Evolutionary conservation across 2,888 invertebrate genomes (phyloP), one percentile per base, ranked within the genome.

Genomic region (Drosophila robusta): DNA sequence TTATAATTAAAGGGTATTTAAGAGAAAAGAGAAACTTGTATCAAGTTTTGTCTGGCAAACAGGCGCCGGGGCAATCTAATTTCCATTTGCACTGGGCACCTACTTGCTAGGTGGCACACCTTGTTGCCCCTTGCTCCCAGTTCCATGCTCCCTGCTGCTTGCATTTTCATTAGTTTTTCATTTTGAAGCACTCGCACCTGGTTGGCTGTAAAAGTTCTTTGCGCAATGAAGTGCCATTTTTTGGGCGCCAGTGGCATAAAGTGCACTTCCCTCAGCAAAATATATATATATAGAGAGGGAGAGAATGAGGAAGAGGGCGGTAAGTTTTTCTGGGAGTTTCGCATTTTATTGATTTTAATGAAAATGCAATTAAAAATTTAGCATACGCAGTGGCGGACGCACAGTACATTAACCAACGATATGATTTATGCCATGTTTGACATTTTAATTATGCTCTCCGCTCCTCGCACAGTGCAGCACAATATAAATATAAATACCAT

Each of bases 341-440:
- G 38, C 36, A 26, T 67, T 67, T 72, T 80, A 87, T 88, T 86
- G 83, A 86, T 86, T 80, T 86, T 71, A 80, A 87, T 86, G 71
- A 75, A 86, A 83, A 86, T 72, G 80, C 78, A 82, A 83, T 88
- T 86, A 82, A 86, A 83, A 77, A 75, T 88, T 83, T 77, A 80
- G 74, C 68, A 72, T 36, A 64, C 60, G 46, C 45, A 42, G 51
- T 4, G 51, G 38, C 51, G 39, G 42, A 61, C 24, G 47, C 44
- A 41, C 46, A 81, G 67, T 85, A 83, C 86, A 87, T 87, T 85
- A 85, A 79, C 70, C 68, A 57, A 36, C 71, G 63, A 24, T 29
- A 55, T 55, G 57, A 73, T 70, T 73, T 50, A 75, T 85, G 67
- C 60, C 67, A 69, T 69, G 80, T 76, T 74, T 83, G 83, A 83